Base-by-base conservation (phyloP, 2,888 invertebrate genomes). In the Disparrhopalites patrizii region DNA sequence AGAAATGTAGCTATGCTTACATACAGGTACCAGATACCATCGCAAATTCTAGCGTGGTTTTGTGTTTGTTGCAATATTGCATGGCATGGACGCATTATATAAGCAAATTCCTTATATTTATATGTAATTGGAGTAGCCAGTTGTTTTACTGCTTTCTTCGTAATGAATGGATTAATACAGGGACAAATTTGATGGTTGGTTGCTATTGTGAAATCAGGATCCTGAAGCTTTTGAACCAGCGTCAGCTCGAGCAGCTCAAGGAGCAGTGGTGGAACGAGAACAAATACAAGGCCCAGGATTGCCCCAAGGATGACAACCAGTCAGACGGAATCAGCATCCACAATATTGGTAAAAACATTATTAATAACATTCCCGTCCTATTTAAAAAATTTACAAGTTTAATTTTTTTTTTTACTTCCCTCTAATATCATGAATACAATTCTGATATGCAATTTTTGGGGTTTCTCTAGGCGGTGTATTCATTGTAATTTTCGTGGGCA, bases 241-340 rank as follows among this genome's bases (percentile, higher is more conserved):
- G 97, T 0, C 88, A 89, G 77, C 80, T 98, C 73, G 98, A 98
- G 80, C 90, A 92, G 75, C 81, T 98, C 18, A 97, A 97, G 80
- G 95, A 96, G 77, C 87, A 85, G 76, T 99, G 98, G 98, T 99
- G 98, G 98, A 90, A 87, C 76, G 87, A 88, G 70, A 94, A 94
- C 77, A 88, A 88, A 0, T 85, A 86, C 7, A 86, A 85, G 36
- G 85, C 85, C 76, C 84, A 85, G 68, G 80, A 81, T 63, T 93
- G 93, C 76, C 90, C 91, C 75, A 89, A 90, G 74, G 88, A 91
- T 62, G 92, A 93, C 77, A 91, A 94, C 77, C 93, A 96, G 78
- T 91, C 91, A 2, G 97, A 96, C 78, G 98, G 98, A 56, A 98
- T 98, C 77, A 95, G 94, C 68, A 96, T 98, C 68, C 89, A 94